Evolutionary conservation across 2,113 vertebrate genomes (phyloP), one percentile per base, ranked within the genome.

Genomic region (Phalacrocorax aristotelis): DNA sequence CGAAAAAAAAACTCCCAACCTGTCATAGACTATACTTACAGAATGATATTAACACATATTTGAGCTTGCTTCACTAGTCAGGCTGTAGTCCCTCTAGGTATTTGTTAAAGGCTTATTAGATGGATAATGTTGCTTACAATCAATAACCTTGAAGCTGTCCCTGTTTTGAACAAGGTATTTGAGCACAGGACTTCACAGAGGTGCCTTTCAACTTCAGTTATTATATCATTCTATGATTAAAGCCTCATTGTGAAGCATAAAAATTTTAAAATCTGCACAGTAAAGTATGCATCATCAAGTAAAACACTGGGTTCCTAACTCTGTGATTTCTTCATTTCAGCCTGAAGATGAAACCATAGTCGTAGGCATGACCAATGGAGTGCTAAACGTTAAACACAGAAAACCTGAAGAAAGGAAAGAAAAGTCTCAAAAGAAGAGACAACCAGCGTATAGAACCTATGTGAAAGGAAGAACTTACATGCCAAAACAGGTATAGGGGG

Each of bases 301-400:
- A 57, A 83, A 89, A 21, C 14, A n/a, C 6, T 61, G 40, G 7
- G 5, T 89, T 83, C 72, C 42, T 89, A 74, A 55, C 62, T 91
- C 76, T 69, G 6, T 64, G 71, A 68, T 93, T 95, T 80, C 77
- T 97, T 92, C 68, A 13, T 95, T 58, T 89, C 95, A 99, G 99
- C 99, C 99, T 74, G 98, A 99, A 91, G 99, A 99, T 79, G 98
- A 99, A 94, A 98, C 98, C 18, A 97, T 99, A 86, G 98, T 99
- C 22, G 99, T 99, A 25, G 99, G 99, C 72, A 99, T 99, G 99
- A 99, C 99, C 62, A 99, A 99, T 79, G 98, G 99, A 12, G 98
- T 99, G 70, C 87, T 99, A 68, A 99, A 98, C 80, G 95, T 99
- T 85, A 99, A 99, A 97, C 99, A 99, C 94, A 98, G 98, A 72